Evolutionary conservation across 2,888 invertebrate genomes (phyloP), one percentile per base, ranked within the genome.

Genomic region (Polydrusus pterygomalis): DNA sequence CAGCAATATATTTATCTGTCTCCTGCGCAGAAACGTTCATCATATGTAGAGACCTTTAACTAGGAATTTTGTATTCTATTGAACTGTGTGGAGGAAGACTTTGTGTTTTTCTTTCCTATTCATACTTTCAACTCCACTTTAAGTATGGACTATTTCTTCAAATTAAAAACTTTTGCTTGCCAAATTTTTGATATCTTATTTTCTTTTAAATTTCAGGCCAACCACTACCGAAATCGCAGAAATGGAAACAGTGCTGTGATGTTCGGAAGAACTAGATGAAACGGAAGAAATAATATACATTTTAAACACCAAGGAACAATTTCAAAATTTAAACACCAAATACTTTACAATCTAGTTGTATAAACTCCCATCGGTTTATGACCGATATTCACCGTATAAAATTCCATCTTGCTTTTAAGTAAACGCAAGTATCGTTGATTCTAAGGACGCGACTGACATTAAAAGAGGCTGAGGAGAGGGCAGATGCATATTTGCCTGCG

Each of bases 211-310:
- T 70, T 60, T 43, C 80, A 85, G 85, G 63, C 83, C 82, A 56
- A 81, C 81, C 89, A 94, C 81, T 89, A 94, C 93, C 79, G 93
- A 93, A 88, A 93, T 93, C 82, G 95, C 96, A 84, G 96, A 96
- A 91, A 95, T 96, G 93, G 96, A 96, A 91, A 96, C 96, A 87
- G 96, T 96, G 90, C 95, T 96, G 92, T 95, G 95, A 94, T 90
- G 76, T 68, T 25, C 65, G 63, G 63, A 65, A 7, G 69, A 77
- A 30, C 43, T 45, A 38, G 74, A 74, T 8, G 74, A 78, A 49
- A 78, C 67, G 18, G 76, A 75, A 34, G 78, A 78, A 45, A 78
- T 75, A 60, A 78, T 75, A 34, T 73, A 78, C 51, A 78, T 78
- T 56, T 34, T 77, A 60, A 77, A 75, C 72, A 68, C 67, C 68